Conservation (phyloP, 2,888 invertebrate species). For the Andrena hattorfiana region DNA sequence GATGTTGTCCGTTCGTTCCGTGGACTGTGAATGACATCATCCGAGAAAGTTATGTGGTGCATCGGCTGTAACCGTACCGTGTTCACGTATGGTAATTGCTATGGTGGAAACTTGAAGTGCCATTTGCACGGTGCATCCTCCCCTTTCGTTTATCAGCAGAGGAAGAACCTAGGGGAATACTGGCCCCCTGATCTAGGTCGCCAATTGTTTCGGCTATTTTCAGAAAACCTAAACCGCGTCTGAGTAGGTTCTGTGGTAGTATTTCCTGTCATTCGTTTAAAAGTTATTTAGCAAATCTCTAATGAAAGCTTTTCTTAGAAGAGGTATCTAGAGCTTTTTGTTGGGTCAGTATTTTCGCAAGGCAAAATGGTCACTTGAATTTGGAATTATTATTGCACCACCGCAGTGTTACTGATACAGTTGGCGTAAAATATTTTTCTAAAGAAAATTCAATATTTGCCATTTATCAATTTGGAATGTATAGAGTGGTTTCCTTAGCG, state of each 20-base stretch:
- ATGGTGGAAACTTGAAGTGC: conserved; percentile 25
- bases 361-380: no score
- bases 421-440: no score
- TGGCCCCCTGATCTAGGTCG: conserved; percentile 3
- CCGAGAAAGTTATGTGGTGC: conserved; percentile 46
- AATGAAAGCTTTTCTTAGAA: not conserved
- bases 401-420: no score
- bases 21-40: conserved; percentile 58
- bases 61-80: conserved; percentile 20
- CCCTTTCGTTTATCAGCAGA: conserved; percentile 24
- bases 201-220: conserved; percentile 12
- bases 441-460: no score
- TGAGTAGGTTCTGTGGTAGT: not conserved
- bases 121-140: conserved; percentile 28
- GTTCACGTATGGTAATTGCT: conserved; percentile 29
- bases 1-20: conserved; percentile 59
- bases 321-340: no score
- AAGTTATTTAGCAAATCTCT: not conserved
- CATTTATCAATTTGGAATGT: no score
- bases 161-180: conserved; percentile 1
- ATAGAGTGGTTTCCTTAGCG: no score
- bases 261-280: not conserved
- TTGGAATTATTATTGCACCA: no score
- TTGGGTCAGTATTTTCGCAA: no score
- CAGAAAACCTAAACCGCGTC: not conserved